Base-by-base conservation (phyloP, 2,113 vertebrate genomes). In the Rhynchomys soricoides region DNA sequence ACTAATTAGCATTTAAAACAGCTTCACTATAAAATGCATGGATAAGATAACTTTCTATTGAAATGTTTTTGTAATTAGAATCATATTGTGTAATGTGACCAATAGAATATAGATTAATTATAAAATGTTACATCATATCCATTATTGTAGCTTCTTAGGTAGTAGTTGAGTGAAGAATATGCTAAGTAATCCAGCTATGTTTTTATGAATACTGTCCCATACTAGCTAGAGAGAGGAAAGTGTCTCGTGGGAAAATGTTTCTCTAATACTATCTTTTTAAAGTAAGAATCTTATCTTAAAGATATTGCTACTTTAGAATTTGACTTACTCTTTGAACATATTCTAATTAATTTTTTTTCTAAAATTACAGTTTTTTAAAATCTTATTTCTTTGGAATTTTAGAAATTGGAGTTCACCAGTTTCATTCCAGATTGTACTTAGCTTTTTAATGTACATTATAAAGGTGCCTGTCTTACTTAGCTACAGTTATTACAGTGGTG, bases 341-440 rank as follows among this genome's bases (percentile, higher is more conserved):
- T 83, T 93, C 82, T 96, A 43, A 73, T 97, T n/a, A 81, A 59
- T 91, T 83, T 92, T 87, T 94, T 96, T 96, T 94, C 40, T 91
- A 78, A 96, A 94, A 86, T 89, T 37, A 52, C 64, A 86, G 45
- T 57, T n/a, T 91, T 79, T 89, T 15, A 22, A 48, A 94, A 93
- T 96, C 94, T 91, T 93, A 91, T 94, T 89, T 7, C 48, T 97
- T 97, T 93, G 21, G 79, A 96, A 95, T 73, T 70, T 50, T 90
- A 77, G 21, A 89, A 66, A 93, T 74, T 78, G n/a, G 24, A 31
- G 3, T 74, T 95, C 74, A 24, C 62, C 17, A 94, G 7, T 90
- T 95, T 89, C 12, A 52, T 77, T 96, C 52, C 68, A 43, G 71
- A 96, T n/a, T 90, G 24, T 45, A 95, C 91, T 73, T 78, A 90